A percentile compares a stretch with the other conserved stretches of the same genome.
These are phyloP conservation scores for Eulacestoma nigropectus DNA, from an alignment of 2,113 vertebrate genomes.

Conservation along the genomic window DNA sequence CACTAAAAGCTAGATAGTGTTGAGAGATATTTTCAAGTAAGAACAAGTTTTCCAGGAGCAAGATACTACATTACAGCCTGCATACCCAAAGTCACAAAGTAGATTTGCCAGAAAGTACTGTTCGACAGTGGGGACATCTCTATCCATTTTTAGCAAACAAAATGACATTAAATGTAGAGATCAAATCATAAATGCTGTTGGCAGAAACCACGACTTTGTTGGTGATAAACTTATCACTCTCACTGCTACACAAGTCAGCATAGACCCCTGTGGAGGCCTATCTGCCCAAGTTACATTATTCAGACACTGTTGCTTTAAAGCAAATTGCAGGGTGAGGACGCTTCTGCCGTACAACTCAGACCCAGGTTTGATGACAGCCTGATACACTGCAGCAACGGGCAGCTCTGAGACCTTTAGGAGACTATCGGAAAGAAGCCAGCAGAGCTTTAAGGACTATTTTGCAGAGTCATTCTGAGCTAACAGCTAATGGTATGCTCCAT, in stretches of 20 bases:
- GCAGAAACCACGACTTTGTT: neutral
- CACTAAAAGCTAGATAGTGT: neutral
- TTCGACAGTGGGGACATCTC: neutral
- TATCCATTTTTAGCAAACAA: neutral
- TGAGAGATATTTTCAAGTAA: neutral
- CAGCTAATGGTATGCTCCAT: neutral
- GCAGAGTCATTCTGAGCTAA: conserved; percentile 42
- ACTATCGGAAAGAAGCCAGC: neutral
- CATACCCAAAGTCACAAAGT: neutral
- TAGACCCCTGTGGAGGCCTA: neutral
- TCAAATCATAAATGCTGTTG: neutral
- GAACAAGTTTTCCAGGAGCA: neutral
- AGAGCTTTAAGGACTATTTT: conserved; percentile 22
- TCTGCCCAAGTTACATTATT: neutral
- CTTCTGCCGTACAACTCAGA: neutral
- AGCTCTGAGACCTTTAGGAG: neutral
- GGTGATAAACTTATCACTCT: neutral
- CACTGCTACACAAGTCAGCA: neutral
- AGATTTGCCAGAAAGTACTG: neutral
- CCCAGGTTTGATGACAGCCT: neutral
- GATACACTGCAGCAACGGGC: neutral
- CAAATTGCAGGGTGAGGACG: neutral
- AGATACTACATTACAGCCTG: neutral
- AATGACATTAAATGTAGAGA: neutral
- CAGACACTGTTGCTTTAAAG: neutral